Evolutionary conservation across 2,888 invertebrate genomes (phyloP).

Genomic region (Malacosoma neustria): DNA sequence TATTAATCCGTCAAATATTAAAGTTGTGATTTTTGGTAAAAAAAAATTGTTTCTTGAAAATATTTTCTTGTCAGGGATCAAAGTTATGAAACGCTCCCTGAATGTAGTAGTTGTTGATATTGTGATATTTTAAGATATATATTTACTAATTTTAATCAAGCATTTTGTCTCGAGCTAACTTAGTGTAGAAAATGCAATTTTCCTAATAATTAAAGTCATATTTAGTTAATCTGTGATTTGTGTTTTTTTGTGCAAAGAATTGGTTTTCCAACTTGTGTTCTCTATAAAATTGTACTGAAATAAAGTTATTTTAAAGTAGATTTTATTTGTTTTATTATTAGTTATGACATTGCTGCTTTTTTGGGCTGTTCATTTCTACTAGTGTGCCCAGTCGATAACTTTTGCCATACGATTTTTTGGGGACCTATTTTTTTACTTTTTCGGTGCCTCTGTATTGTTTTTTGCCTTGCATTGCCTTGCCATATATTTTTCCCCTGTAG

Average conservation of each 20-base stretch:
- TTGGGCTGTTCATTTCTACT: no score
- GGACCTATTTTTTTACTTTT: no score
- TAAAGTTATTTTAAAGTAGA: conserved; percentile 63
- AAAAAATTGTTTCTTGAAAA: background rate
- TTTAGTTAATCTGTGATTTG: conserved; percentile 60
- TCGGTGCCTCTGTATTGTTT: no score
- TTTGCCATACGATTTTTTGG: no score
- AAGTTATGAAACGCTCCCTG: conserved; percentile 20
- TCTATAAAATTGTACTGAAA: conserved; percentile 40
- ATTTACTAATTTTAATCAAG: conserved; percentile 32
- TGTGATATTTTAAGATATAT: conserved; percentile 67
- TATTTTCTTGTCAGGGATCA: background rate
- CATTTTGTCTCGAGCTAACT: conserved; percentile 27
- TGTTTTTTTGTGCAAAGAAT: conserved; percentile 52
- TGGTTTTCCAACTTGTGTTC: conserved; percentile 50
- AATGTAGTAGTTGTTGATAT: conserved; percentile 59
- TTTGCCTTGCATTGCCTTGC: no score
- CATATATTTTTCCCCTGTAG: no score
- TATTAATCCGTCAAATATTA: background rate
- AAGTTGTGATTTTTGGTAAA: background rate
- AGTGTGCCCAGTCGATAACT: no score
- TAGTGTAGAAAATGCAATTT: conserved; percentile 27
- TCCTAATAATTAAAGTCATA: conserved; percentile 34
- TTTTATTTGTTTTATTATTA: conserved; percentile 9
- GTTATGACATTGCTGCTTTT: no score